Evolutionary conservation across 2,888 invertebrate species (phyloP), one percentile per base, ranked within the genome.

Genomic region (Seira ritae): DNA sequence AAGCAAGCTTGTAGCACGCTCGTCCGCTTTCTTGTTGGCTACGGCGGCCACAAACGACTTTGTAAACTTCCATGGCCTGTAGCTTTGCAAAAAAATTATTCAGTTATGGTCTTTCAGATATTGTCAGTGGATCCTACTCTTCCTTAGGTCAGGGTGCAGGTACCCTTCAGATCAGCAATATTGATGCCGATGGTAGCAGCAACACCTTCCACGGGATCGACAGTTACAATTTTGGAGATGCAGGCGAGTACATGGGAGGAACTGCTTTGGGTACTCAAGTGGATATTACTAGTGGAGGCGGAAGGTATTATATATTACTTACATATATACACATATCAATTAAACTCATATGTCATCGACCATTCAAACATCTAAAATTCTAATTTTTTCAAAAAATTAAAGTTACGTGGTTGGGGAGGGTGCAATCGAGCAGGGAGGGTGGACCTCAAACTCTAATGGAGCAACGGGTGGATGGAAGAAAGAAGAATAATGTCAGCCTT

Each of bases 171-270:
- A 67, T 73, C 23, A 73, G 79, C 68, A 60, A 70, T 23, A 60
- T 80, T 12, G 37, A 15, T 22, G 15, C 31, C 10, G 22, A 15
- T 17, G 71, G 72, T n/a, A 68, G 73, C 22, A 80, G 79, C 23
- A 55, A 68, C 23, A 73, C 79, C 4, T 67, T 73, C 42, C 73
- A 80, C 4, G 72, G 55, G 2, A 60, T 80, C 67, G 79, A 80
- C 22, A 67, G 67, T 12, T 73, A 73, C 60, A 80, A 80, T 60
- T 31, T 23, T 42, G 79, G 55, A 0, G 73, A 72, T 68, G 37
- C 71, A n/a, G 68, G 68, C 0, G 79, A 80, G n/a, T 80, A 55
- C 15, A 67, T 24, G 10, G 73, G 37, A 23, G 79, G 66, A 0
- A 12, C 15, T 6, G 23, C 65, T 22, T 22, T 20, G 2, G 79